A percentile compares a stretch with the other conserved stretches of the same genome.
These are phyloP conservation scores for Eupithecia abbreviata DNA, from an alignment of 2,888 invertebrate species.

Conservation along the genomic window DNA sequence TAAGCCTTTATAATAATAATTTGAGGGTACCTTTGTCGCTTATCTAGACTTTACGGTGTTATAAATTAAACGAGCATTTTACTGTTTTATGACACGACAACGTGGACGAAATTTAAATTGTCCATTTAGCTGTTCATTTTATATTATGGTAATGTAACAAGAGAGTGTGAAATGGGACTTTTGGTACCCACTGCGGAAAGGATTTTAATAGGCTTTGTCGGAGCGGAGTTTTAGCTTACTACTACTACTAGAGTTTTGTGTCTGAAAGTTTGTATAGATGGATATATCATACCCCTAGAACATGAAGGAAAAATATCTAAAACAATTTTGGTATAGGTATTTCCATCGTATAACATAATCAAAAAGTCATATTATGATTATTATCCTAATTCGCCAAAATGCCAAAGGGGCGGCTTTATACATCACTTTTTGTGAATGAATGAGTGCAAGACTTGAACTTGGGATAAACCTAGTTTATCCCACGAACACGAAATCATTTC, in stretches of 20 bases:
- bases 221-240: not conserved
- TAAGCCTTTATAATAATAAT: constrained; percentile 32
- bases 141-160: constrained; percentile 36
- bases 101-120: constrained; percentile 46
- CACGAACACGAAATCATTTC: too few species aligned
- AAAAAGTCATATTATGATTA: too few species aligned
- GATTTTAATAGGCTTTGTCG: constrained; percentile 27
- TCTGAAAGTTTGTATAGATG: not conserved
- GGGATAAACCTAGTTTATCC: too few species aligned
- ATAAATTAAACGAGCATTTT: constrained; percentile 43
- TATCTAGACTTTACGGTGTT: constrained; percentile 41
- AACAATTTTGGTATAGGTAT: too few species aligned
- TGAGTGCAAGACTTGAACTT: too few species aligned
- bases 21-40: constrained; percentile 35
- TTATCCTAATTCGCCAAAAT: too few species aligned
- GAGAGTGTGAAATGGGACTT: constrained; percentile 37
- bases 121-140: constrained; percentile 41
- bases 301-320: too few species aligned
- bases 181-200: constrained; percentile 9
- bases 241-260: not conserved
- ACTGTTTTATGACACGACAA: constrained; percentile 44
- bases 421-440: too few species aligned
- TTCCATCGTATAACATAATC: too few species aligned
- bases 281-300: not conserved
- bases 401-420: too few species aligned